Percentiles rank a stretch among this genome's conserved stretches.
Conservation (phyloP, 2,113 vertebrate genomes). For the Rhinoptilus africanus region DNA sequence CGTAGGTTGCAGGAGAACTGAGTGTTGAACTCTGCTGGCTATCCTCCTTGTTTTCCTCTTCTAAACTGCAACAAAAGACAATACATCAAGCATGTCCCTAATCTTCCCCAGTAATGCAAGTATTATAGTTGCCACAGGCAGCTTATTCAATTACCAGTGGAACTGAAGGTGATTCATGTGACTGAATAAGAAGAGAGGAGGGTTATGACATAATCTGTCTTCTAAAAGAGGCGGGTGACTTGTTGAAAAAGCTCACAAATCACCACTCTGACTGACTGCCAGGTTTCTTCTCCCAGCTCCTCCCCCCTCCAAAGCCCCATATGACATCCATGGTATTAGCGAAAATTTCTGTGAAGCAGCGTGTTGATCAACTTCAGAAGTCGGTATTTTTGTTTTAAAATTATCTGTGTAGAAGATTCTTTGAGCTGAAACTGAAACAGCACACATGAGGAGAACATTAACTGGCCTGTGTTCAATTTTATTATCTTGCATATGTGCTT, state of each 20-base stretch:
- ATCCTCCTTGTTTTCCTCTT: not conserved
- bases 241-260: constrained; percentile 7
- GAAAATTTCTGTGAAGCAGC: not conserved
- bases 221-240: not conserved
- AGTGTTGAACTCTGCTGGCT: not conserved
- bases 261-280: not conserved
- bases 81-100: not conserved
- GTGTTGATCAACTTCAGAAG: not conserved
- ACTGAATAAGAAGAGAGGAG: not conserved
- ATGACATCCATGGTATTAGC: not conserved
- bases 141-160: not conserved
- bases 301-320: not conserved
- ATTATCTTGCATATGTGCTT: not conserved
- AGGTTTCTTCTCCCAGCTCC: not conserved
- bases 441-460: not conserved
- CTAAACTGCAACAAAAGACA: not conserved
- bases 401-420: not conserved
- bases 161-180: not conserved
- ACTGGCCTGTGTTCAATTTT: not conserved
- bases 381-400: not conserved
- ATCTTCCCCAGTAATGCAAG: not conserved
- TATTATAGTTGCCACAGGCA: not conserved
- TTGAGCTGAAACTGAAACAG: not conserved
- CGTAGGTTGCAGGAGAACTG: not conserved
- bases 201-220: not conserved